Conservation (phyloP, 2,113 vertebrate species). For the Saccopteryx leptura region DNA sequence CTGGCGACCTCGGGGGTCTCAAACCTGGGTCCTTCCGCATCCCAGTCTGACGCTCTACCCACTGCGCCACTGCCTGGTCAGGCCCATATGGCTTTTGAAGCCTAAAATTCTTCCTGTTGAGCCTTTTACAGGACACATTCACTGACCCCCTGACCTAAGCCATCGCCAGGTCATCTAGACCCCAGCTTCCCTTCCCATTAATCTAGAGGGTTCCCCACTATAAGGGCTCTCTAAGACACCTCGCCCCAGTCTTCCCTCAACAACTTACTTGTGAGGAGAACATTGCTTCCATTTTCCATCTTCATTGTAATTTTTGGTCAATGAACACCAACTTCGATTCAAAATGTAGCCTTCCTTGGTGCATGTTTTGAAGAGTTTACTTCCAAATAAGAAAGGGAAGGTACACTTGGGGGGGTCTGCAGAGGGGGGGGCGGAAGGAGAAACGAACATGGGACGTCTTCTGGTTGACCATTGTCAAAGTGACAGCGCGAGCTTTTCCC, state of each 20-base stretch:
- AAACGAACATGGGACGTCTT: not conserved
- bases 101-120: not conserved
- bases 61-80: too few relatives aligned
- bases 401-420: conserved; percentile 68
- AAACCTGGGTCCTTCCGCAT: too few relatives aligned
- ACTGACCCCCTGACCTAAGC: not conserved
- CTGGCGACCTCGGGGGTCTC: too few relatives aligned
- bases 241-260: fast-evolving
- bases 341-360: conserved; percentile 63
- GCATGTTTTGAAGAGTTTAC: fast-evolving
- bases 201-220: not conserved
- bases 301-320: conserved; percentile 54
- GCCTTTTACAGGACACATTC: not conserved
- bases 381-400: conserved; percentile 70
- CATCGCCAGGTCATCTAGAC: not conserved
- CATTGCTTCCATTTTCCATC: conserved; percentile 78
- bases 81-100: not conserved
- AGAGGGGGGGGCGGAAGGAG: not conserved
- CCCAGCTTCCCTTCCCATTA: not conserved
- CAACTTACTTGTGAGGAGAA: conserved; percentile 69
- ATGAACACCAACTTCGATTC: conserved; percentile 73
- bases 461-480: fast-evolving
- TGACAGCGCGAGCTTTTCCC: fast-evolving
- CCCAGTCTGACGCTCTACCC: too few relatives aligned
- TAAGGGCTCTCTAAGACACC: fast-evolving